phyloP scores from a whole-genome alignment of 37 sponge, comb jelly and placozoan genomes.

The Bolinopsis microptera region DNA sequence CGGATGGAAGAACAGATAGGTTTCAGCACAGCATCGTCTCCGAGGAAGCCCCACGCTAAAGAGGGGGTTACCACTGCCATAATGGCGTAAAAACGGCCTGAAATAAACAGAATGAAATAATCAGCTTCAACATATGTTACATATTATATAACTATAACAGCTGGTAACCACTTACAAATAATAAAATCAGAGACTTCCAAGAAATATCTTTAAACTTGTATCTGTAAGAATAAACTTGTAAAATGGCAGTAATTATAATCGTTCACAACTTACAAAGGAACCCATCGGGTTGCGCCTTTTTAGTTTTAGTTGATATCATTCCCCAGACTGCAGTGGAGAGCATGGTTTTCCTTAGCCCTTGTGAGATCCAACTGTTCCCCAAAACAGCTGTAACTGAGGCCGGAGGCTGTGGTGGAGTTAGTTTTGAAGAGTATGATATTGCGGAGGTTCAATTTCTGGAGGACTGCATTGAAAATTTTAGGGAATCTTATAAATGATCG shows the following conservation, averaged over 20 bases:
- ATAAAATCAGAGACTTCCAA: no score
- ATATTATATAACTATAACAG: no score
- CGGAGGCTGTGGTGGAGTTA: constrained; percentile 40
- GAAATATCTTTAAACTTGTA: no score
- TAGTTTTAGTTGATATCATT: constrained; percentile 32
- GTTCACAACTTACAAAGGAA: constrained; percentile 62
- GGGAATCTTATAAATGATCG: no score
- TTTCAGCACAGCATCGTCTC: constrained; percentile 15
- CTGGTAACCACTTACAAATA: no score
- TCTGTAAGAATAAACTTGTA: no score
- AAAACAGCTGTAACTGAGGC: constrained; percentile 27
- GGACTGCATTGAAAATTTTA: no score
- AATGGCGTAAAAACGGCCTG: constrained; percentile 35
- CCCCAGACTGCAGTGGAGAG: constrained; percentile 58
- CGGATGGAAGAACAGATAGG: constrained; percentile 31
- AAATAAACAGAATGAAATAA: no score
- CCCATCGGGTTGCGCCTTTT: constrained; percentile 28
- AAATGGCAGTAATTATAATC: no score
- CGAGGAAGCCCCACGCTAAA: constrained; percentile 56
- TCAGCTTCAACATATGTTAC: no score
- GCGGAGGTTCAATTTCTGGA: no score
- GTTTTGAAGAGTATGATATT: no score
- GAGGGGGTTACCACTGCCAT: constrained; percentile 26
- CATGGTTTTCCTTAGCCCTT: constrained; percentile 24
- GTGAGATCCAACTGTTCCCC: constrained; percentile 58